A percentile compares a stretch with the other conserved stretches of the same genome.
phyloP scores from a whole-genome alignment of 2,888 invertebrate genomes.

The Tipula vernalis region DNA sequence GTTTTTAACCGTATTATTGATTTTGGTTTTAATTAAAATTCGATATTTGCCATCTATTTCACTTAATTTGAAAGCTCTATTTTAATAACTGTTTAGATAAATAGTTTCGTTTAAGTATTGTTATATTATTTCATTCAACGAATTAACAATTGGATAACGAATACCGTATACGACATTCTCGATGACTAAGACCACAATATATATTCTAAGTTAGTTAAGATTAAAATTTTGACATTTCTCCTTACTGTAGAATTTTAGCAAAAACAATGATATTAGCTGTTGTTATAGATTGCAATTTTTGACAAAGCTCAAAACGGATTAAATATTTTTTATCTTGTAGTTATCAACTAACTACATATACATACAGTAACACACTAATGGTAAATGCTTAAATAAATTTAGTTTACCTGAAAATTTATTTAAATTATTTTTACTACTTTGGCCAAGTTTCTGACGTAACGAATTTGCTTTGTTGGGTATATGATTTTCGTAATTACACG shows the following conservation, averaged over 20 bases:
- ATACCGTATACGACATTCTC: background rate
- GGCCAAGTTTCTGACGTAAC: background rate
- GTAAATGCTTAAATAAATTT: background rate
- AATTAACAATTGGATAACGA: background rate
- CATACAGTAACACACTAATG: background rate
- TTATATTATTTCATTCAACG: background rate
- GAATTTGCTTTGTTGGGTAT: background rate
- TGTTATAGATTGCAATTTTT: background rate
- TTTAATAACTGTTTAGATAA: background rate
- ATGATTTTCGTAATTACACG: constrained; percentile 13
- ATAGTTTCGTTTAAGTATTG: background rate
- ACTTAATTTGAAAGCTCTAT: background rate
- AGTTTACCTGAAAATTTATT: background rate
- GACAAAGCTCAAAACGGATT: background rate
- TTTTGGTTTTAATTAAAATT: background rate
- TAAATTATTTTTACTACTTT: background rate
- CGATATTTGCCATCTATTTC: background rate
- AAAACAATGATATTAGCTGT: background rate
- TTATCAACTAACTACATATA: background rate
- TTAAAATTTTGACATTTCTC: background rate
- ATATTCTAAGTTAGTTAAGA: background rate
- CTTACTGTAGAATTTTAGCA: background rate
- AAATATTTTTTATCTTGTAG: background rate
- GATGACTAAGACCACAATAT: background rate
- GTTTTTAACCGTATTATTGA: background rate